Conservation (phyloP, 2,797 vertebrate genomes). For the Nasua narica region DNA sequence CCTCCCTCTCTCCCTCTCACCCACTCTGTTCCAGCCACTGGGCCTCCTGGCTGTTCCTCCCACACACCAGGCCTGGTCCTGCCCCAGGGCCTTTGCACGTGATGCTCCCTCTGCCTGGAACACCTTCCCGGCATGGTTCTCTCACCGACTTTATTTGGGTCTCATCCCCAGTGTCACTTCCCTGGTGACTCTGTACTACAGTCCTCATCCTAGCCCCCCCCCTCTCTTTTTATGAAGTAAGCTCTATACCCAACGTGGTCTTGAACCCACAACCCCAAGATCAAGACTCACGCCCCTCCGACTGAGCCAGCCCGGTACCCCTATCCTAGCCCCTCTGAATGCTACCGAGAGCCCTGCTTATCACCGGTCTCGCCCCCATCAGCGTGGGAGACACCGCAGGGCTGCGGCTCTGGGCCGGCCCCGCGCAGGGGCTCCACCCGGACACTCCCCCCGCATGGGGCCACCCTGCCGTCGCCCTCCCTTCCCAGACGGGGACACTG, state of each 20-base stretch:
- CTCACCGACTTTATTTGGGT: not conserved
- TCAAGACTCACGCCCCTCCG: not conserved
- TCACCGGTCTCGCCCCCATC: not conserved
- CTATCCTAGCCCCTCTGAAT: not conserved
- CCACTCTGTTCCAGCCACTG: not conserved
- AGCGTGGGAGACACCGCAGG: not conserved
- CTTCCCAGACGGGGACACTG: not conserved
- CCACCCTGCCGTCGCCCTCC: not conserved
- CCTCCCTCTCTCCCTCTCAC: rapidly evolving
- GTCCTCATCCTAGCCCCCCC: not conserved
- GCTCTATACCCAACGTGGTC: not conserved
- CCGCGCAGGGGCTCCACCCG: not conserved
- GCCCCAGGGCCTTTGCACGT: not conserved
- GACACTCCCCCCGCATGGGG: not conserved
- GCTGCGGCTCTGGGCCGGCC: not conserved
- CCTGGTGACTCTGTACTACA: too few relatives aligned
- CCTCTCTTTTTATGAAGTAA: not conserved
- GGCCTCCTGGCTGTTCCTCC: not conserved
- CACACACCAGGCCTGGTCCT: not conserved
- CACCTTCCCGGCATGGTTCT: too few relatives aligned
- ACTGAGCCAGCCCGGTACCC: not conserved
- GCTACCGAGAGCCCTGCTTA: not conserved
- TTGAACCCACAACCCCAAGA: not conserved
- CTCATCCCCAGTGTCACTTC: not conserved
- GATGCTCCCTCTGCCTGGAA: not conserved